Percentiles rank a stretch among this genome's conserved stretches.
phyloP scores from a whole-genome alignment of 2,113 vertebrate species.

The Ariopsis seemanni region DNA sequence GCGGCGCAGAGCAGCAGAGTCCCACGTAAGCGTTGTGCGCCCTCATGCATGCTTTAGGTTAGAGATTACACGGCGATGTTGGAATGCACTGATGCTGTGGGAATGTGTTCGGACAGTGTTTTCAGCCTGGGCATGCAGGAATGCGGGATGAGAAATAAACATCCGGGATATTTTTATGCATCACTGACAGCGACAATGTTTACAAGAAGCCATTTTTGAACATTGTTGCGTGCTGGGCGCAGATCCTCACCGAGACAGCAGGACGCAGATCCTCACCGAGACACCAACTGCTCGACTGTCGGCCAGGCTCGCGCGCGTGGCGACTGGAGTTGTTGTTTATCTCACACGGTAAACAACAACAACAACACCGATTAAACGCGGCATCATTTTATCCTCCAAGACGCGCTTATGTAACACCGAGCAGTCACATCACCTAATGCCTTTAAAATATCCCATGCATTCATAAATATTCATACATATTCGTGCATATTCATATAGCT shows the following conservation, averaged over 20 bases:
- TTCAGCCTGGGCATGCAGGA: not conserved
- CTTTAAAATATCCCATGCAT: too few relatives aligned
- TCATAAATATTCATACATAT: too few relatives aligned
- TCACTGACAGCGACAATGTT: constrained; percentile 6
- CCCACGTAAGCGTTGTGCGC: not conserved
- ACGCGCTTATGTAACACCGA: constrained; percentile 70
- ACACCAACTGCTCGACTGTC: too few relatives aligned
- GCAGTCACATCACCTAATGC: not conserved
- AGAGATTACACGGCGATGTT: too few relatives aligned
- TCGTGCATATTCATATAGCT: not conserved
- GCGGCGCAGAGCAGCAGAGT: too few relatives aligned
- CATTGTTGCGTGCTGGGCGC: not conserved
- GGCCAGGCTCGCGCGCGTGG: not conserved
- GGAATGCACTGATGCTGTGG: not conserved
- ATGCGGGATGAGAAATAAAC: constrained; percentile 14
- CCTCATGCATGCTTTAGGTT: not conserved
- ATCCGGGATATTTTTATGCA: constrained; percentile 13
- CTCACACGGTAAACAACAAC: constrained; percentile 22
- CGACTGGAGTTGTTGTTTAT: not conserved
- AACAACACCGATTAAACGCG: constrained; percentile 72
- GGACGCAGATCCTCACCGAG: too few relatives aligned
- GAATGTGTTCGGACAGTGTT: not conserved
- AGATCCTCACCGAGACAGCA: too few relatives aligned
- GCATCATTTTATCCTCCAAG: constrained; percentile 43
- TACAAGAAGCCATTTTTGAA: constrained; percentile 11